Percentiles rank a stretch among this genome's conserved stretches.
phyloP scores from a whole-genome alignment of 2,888 invertebrate genomes.

The Cetonia aurata region DNA sequence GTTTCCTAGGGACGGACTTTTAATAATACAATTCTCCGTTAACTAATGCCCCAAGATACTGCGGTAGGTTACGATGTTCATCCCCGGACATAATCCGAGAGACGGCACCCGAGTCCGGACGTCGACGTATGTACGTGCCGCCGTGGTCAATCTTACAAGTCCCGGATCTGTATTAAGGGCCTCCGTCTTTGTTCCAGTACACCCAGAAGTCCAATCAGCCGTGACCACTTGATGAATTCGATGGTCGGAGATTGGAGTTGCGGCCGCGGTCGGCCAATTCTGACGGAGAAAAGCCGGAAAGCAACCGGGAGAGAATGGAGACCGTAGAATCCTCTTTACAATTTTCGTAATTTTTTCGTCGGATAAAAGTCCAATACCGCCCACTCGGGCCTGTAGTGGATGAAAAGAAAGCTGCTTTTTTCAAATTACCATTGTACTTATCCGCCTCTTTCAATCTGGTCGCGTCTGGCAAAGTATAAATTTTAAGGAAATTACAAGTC shows the following conservation, averaged over 20 bases:
- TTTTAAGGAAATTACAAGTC: constrained; percentile 29
- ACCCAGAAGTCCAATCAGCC: constrained; percentile 49
- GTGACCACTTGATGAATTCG: constrained; percentile 49
- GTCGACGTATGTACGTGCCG: constrained; percentile 51
- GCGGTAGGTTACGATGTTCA: constrained; percentile 44
- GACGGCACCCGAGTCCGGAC: constrained; percentile 46
- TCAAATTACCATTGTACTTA: constrained; percentile 31
- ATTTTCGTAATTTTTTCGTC: constrained; percentile 27
- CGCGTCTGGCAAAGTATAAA: constrained; percentile 19
- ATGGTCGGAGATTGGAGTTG: constrained; percentile 20
- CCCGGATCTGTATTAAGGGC: constrained; percentile 46
- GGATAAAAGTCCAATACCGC: constrained; percentile 34
- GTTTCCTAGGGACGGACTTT: constrained; percentile 14
- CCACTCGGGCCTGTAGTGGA: not conserved
- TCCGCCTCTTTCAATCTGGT: constrained; percentile 27
- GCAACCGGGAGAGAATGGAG: constrained; percentile 13
- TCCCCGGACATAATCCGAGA: constrained; percentile 49
- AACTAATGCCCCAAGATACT: constrained; percentile 26
- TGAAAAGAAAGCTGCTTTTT: constrained; percentile 33
- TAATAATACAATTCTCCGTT: constrained; percentile 33
- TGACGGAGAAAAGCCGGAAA: constrained; percentile 27
- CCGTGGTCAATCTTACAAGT: constrained; percentile 49
- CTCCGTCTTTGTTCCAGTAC: constrained; percentile 43
- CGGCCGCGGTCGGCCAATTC: not conserved
- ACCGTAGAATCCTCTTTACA: constrained; percentile 34